A percentile compares a stretch with the other conserved stretches of the same genome.
Conservation (phyloP, 2,888 invertebrate species). For the Drosophila fulvimacula region DNA sequence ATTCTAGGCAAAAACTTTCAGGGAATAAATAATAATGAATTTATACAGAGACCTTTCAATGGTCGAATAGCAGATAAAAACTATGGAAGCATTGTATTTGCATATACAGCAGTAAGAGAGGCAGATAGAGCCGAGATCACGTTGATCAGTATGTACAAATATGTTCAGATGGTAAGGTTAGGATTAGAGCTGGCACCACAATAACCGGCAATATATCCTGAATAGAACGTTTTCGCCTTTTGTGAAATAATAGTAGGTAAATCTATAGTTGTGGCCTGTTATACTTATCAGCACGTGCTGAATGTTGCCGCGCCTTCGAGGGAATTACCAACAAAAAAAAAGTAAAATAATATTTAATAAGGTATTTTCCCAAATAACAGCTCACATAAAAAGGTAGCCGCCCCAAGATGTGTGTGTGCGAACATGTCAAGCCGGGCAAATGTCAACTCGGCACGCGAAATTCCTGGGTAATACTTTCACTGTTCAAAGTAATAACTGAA, state of each 20-base stretch:
- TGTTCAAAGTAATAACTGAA: slow-evolving; percentile 67
- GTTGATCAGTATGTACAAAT: too few relatives aligned
- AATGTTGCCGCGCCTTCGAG: slow-evolving; percentile 49
- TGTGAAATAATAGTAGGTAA: neutral
- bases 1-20: neutral
- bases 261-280: neutral
- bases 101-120: neutral
- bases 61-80: neutral
- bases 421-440: slow-evolving; percentile 82
- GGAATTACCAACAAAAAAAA: slow-evolving; percentile 34
- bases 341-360: slow-evolving; percentile 56
- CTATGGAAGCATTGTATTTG: neutral
- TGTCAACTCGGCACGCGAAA: slow-evolving; percentile 83
- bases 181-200: too few relatives aligned
- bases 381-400: slow-evolving; percentile 66
- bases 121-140: neutral
- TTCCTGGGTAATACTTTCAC: slow-evolving; percentile 81
- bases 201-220: neutral
- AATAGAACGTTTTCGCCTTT: neutral
- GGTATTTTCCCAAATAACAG: slow-evolving; percentile 56
- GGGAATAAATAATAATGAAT: neutral
- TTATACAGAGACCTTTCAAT: neutral
- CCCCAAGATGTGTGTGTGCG: slow-evolving; percentile 68
- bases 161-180: too few relatives aligned
- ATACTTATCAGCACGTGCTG: slow-evolving; percentile 41